Percentiles rank a stretch among this genome's conserved stretches.
These are phyloP conservation scores for Lottia scabra DNA, from an alignment of 2,888 invertebrate genomes.

Conservation along the genomic window DNA sequence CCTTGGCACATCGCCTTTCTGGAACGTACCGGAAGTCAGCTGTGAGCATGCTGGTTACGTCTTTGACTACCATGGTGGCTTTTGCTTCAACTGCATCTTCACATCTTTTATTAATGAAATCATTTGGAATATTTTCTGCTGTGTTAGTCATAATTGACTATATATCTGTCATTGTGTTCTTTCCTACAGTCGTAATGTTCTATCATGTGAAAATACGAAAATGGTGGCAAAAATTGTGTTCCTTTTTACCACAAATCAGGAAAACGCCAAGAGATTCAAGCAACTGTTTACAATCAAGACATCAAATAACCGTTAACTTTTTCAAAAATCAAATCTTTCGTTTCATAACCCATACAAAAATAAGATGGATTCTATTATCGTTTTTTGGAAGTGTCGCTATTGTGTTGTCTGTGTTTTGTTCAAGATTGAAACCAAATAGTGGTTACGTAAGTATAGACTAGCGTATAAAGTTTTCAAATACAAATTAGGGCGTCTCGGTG, in stretches of 20 bases:
- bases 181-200: conserved; percentile 44
- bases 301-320: conserved; percentile 20
- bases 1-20: conserved; percentile 43
- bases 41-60: conserved; percentile 50
- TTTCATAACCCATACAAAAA: conserved; percentile 47
- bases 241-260: conserved; percentile 31
- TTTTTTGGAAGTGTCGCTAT: conserved; percentile 32
- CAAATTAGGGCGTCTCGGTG: no score
- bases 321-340: conserved; percentile 49
- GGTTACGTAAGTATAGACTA: conserved; percentile 46
- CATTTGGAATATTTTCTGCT: conserved; percentile 58
- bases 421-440: conserved; percentile 50
- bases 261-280: background rate
- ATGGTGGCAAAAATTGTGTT: conserved; percentile 17
- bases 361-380: conserved; percentile 44
- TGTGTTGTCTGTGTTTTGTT: conserved; percentile 43
- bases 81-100: conserved; percentile 52
- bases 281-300: background rate
- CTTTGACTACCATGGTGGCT: conserved; percentile 49
- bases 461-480: no score
- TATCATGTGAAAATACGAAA: conserved; percentile 44
- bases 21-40: conserved; percentile 46
- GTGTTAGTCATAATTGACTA: conserved; percentile 51
- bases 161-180: conserved; percentile 50
- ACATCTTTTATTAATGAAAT: conserved; percentile 50